These are phyloP conservation scores for Ephydatia muelleri DNA, from an alignment of 37 sponge, comb jelly and placozoan species.

Conservation along the genomic window DNA sequence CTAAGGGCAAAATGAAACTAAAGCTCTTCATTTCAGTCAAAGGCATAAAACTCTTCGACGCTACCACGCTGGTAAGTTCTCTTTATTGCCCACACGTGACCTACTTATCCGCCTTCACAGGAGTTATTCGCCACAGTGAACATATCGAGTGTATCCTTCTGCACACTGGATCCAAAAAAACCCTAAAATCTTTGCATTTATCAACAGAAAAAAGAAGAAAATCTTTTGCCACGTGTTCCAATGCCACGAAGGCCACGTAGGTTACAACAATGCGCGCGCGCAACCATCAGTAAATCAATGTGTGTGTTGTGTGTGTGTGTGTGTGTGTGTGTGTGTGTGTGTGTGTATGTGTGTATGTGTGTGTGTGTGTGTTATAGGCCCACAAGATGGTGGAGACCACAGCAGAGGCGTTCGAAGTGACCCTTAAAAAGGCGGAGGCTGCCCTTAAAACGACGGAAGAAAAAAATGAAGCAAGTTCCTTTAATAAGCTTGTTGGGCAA, in stretches of 20 bases:
- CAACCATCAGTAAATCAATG: neutral
- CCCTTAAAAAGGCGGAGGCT: slow-evolving; percentile 49
- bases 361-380: slow-evolving; percentile 34
- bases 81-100: neutral
- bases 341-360: neutral
- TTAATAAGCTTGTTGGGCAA: neutral
- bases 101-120: neutral
- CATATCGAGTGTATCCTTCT: slow-evolving; percentile 86
- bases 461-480: slow-evolving; percentile 19
- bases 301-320: neutral
- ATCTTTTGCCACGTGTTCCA: slow-evolving; percentile 94
- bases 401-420: slow-evolving; percentile 81
- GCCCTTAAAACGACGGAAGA: slow-evolving; percentile 28
- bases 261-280: neutral
- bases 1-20: slow-evolving; percentile 76
- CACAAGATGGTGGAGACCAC: slow-evolving; percentile 85
- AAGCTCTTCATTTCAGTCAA: slow-evolving; percentile 85
- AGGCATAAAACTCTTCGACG: slow-evolving; percentile 81
- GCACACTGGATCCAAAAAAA: slow-evolving; percentile 86
- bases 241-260: slow-evolving; percentile 81
- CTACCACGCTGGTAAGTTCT: slow-evolving; percentile 57
- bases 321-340: neutral
- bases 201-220: slow-evolving; percentile 76
- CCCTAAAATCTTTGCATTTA: slow-evolving; percentile 85
- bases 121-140: slow-evolving; percentile 74